phyloP scores from a whole-genome alignment of 2,888 invertebrate species.

The Omphaloscelis lunosa region DNA sequence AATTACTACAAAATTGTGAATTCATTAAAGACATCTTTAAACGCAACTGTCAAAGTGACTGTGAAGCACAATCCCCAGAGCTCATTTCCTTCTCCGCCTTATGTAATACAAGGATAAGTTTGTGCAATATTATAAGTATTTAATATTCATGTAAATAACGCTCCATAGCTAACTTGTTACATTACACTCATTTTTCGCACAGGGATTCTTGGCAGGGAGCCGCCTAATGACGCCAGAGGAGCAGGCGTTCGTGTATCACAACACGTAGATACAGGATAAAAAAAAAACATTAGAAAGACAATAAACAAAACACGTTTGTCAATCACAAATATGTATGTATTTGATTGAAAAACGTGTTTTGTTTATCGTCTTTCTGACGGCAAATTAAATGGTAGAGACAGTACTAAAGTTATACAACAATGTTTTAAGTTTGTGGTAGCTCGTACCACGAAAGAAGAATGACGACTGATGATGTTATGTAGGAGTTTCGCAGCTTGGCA shows the following conservation, averaged over 20 bases:
- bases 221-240: slow-evolving; percentile 64
- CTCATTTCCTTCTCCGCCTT: slow-evolving; percentile 1
- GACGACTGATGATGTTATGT: slow-evolving; percentile 4
- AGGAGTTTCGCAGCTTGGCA: slow-evolving; percentile 6
- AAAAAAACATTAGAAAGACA: slow-evolving; percentile 31
- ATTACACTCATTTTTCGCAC: slow-evolving; percentile 52
- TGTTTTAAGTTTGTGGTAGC: not conserved
- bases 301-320: slow-evolving; percentile 24
- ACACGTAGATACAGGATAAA: slow-evolving; percentile 38
- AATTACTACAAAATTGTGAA: slow-evolving; percentile 9
- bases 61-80: not conserved
- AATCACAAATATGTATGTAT: slow-evolving; percentile 9
- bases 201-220: slow-evolving; percentile 70
- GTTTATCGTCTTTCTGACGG: not conserved
- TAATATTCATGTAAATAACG: slow-evolving; percentile 48
- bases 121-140: slow-evolving; percentile 20
- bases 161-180: slow-evolving; percentile 43
- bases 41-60: not conserved
- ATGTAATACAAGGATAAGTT: slow-evolving; percentile 24
- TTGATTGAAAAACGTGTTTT: no score
- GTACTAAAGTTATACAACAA: not conserved
- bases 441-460: not conserved
- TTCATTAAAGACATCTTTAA: slow-evolving; percentile 14
- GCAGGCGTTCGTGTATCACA: slow-evolving; percentile 30
- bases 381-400: slow-evolving; percentile 7